Evolutionary conservation across 37 sponge, comb jelly and placozoan species (phyloP).

Genomic region (Aphrocallistes beatrix): DNA sequence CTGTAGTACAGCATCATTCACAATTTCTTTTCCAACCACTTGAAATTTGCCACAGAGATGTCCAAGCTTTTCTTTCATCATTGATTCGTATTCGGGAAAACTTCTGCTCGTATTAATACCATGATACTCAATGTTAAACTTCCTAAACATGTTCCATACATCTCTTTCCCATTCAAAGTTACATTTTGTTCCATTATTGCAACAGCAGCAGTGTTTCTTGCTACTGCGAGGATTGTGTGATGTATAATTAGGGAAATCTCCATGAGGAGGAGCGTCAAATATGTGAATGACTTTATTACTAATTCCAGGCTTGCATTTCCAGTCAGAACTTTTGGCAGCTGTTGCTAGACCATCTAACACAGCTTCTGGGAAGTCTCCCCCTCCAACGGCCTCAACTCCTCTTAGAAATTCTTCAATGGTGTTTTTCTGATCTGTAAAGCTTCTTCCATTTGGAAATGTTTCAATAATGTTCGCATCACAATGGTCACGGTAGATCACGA

Average conservation of each 20-base stretch:
- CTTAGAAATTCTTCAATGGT: not conserved
- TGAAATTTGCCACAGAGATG: not conserved
- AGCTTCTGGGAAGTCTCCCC: not conserved
- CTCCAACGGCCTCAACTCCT: not conserved
- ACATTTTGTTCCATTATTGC: not conserved
- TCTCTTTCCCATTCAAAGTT: not conserved
- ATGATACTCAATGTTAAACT: not conserved
- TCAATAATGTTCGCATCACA: not conserved
- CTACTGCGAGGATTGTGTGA: not conserved
- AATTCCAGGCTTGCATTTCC: not conserved
- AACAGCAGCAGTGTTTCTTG: not conserved
- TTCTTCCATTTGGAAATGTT: not conserved
- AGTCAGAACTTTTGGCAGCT: not conserved
- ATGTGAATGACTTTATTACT: not conserved
- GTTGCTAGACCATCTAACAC: conserved; percentile 4
- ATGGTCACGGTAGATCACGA: conserved; percentile 8
- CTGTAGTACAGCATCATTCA: not conserved
- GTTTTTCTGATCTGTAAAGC: not conserved
- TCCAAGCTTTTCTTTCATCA: not conserved
- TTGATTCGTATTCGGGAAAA: not conserved
- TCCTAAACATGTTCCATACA: not conserved
- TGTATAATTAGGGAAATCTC: not conserved
- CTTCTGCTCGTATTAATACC: not conserved
- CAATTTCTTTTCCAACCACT: not conserved
- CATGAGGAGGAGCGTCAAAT: not conserved